These are phyloP conservation scores for Clepsis dumicolana DNA, from an alignment of 2,888 invertebrate species.

Conservation along the genomic window DNA sequence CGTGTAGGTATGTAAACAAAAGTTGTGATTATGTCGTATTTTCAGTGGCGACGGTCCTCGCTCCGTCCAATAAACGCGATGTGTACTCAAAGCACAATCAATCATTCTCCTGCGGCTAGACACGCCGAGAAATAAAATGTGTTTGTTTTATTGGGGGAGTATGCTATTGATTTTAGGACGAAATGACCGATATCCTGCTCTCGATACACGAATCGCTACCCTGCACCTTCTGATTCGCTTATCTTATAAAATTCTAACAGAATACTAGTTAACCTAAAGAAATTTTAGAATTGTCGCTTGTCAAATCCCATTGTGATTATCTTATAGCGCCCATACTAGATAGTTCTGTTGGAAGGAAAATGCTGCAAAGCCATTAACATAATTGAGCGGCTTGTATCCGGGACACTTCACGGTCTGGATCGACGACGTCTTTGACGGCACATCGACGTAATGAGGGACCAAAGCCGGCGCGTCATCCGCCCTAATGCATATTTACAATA, in stretches of 20 bases:
- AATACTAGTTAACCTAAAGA: too few species aligned
- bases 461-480: conserved; percentile 65
- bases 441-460: conserved; percentile 75
- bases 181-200: conserved; percentile 62
- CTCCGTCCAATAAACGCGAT: conserved; percentile 72
- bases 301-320: conserved; percentile 58
- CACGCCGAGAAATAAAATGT: conserved; percentile 77
- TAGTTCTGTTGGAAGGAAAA: conserved; percentile 65
- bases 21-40: conserved; percentile 65
- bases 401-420: conserved; percentile 74
- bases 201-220: background rate
- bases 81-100: conserved; percentile 81
- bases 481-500: conserved; percentile 79
- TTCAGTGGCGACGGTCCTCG: conserved; percentile 61
- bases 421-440: conserved; percentile 76
- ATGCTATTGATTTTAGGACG: conserved; percentile 75
- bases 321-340: conserved; percentile 51
- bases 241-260: too few species aligned
- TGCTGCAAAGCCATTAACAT: conserved; percentile 79
- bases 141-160: conserved; percentile 74
- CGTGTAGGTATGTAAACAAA: conserved; percentile 54
- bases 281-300: background rate
- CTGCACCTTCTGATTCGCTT: background rate
- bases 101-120: conserved; percentile 75
- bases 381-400: conserved; percentile 80